Percentiles rank a stretch among this genome's conserved stretches.
Evolutionary conservation across 1,140 invertebrate genomes (phyloP).

Genomic region (Atopsyche davidsoni): DNA sequence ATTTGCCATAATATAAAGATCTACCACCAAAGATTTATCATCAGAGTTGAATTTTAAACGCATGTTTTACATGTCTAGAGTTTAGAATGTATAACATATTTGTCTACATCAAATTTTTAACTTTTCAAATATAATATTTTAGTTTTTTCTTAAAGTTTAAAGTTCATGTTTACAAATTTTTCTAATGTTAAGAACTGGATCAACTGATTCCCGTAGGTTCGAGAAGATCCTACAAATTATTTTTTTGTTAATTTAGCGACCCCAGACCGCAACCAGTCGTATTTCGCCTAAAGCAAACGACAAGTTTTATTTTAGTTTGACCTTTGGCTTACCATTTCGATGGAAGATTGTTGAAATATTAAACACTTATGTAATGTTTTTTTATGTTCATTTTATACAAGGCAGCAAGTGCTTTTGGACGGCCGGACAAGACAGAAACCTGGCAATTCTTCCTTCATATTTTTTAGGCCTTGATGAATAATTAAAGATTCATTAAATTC

Average conservation of each 20-base stretch:
- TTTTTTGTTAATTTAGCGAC: neutral
- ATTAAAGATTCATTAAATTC: no score
- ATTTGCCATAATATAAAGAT: no score
- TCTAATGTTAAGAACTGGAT: no score
- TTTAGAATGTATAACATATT: neutral
- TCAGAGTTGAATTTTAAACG: no score
- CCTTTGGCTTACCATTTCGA: neutral
- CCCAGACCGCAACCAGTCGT: no score
- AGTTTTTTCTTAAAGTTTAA: neutral
- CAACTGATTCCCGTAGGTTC: neutral
- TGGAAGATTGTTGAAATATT: constrained; percentile 4
- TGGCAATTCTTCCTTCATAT: neutral
- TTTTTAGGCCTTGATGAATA: no score
- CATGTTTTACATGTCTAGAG: no score
- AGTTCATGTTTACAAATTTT: neutral
- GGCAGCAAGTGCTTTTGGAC: constrained; percentile 1
- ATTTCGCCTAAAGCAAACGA: neutral
- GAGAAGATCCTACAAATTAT: neutral
- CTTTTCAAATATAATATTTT: neutral
- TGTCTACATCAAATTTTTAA: neutral
- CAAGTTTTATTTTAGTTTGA: constrained; percentile 3
- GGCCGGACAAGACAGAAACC: constrained; percentile 3
- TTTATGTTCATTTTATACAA: neutral
- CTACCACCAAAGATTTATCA: no score
- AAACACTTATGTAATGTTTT: constrained; percentile 1